phyloP scores from a whole-genome alignment of 2,888 invertebrate species.

The Lasioglossum vierecki region DNA sequence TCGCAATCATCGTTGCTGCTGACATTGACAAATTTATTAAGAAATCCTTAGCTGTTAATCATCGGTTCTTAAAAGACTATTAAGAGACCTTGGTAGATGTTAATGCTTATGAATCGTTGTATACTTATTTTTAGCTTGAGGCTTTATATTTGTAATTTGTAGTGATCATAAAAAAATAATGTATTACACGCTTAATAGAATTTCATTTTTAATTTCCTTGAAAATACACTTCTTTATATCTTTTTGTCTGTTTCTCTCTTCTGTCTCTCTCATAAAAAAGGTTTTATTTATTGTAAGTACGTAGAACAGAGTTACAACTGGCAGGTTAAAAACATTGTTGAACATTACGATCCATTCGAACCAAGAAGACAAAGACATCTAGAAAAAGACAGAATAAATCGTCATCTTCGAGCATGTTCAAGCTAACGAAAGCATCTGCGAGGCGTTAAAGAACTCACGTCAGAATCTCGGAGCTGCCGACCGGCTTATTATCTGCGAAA shows the following conservation, averaged over 20 bases:
- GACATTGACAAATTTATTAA: slow-evolving; percentile 14
- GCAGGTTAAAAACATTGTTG: not conserved
- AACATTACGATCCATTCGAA: not conserved
- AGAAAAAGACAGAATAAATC: not conserved
- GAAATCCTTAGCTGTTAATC: slow-evolving; percentile 3
- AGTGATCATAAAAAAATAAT: not conserved
- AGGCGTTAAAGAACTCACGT: slow-evolving; percentile 22
- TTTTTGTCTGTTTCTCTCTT: not conserved
- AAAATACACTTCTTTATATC: not conserved
- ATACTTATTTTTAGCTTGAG: not conserved
- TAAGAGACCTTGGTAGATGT: not conserved
- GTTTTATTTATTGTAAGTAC: not conserved
- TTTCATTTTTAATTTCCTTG: not conserved
- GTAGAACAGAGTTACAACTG: not conserved
- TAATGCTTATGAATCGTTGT: not conserved
- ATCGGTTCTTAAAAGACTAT: not conserved
- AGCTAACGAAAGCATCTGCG: slow-evolving; percentile 26
- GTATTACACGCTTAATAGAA: not conserved
- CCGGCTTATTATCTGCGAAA: slow-evolving; percentile 56
- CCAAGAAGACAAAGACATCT: not conserved
- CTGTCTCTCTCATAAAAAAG: not conserved
- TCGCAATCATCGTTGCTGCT: not conserved
- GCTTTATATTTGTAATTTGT: not conserved
- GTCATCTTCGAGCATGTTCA: slow-evolving; percentile 19
- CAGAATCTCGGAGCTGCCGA: slow-evolving; percentile 12